Evolutionary conservation across 1,140 invertebrate genomes (phyloP).

Genomic region (Belonocnema kinseyi): DNA sequence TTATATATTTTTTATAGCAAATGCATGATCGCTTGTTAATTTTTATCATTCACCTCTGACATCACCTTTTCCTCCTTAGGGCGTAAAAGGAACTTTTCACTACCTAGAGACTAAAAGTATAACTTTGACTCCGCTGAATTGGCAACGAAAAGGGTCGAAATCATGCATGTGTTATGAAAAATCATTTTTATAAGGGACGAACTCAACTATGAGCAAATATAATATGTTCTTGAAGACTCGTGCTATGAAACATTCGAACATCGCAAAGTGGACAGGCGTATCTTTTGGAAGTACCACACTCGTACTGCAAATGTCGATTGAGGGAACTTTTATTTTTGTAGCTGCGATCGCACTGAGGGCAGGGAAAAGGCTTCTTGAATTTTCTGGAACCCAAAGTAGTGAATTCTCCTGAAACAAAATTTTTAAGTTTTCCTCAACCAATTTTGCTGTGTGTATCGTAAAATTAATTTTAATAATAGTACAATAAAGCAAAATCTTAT

Average conservation of each 20-base stretch:
- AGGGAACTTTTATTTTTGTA: constrained; percentile 79
- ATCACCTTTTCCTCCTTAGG: too few relatives aligned
- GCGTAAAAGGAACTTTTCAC: too few relatives aligned
- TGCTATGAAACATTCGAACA: constrained; percentile 73
- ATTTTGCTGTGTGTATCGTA: constrained; percentile 38
- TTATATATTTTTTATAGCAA: not conserved
- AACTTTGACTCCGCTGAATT: too few relatives aligned
- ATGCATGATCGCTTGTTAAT: not conserved
- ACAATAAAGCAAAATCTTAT: not conserved
- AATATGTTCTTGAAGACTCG: constrained; percentile 54
- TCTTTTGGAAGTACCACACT: constrained; percentile 79
- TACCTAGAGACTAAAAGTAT: too few relatives aligned
- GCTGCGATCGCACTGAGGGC: constrained; percentile 70
- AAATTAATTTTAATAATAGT: not conserved
- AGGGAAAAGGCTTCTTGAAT: constrained; percentile 47
- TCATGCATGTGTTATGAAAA: too few relatives aligned
- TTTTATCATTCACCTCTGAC: too few relatives aligned
- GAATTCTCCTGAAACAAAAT: constrained; percentile 63
- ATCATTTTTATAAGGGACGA: too few relatives aligned
- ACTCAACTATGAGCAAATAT: constrained; percentile 5
- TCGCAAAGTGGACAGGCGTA: constrained; percentile 79
- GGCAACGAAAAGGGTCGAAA: too few relatives aligned
- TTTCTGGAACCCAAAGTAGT: not conserved
- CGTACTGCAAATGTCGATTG: constrained; percentile 78
- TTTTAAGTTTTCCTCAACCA: not conserved